phyloP scores from a whole-genome alignment of 1,140 invertebrate genomes.

The Teleopsis dalmanni region DNA sequence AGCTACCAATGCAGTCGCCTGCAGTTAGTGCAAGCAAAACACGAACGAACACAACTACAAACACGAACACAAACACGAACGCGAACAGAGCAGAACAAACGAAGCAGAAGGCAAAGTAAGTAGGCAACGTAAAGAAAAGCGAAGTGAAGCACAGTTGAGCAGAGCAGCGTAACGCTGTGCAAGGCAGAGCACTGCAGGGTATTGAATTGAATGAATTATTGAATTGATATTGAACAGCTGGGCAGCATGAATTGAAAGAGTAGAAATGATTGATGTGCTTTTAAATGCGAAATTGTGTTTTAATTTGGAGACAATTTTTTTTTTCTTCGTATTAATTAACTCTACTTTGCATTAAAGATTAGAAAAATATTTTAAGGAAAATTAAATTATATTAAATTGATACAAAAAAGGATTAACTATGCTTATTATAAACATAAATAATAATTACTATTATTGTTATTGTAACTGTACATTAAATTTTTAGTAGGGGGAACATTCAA shows the following conservation, averaged over 20 bases:
- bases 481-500: too few relatives aligned
- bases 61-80: too few relatives aligned
- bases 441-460: too few relatives aligned
- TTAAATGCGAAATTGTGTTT: conserved; percentile 20
- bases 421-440: not conserved
- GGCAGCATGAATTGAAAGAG: conserved; percentile 24
- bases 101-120: not conserved
- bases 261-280: conserved; percentile 41
- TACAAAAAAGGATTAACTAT: not conserved
- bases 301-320: conserved; percentile 7
- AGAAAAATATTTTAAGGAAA: not conserved
- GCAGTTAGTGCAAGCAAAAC: not conserved
- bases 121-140: not conserved
- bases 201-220: conserved; percentile 19
- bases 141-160: not conserved
- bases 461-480: too few relatives aligned
- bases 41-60: not conserved
- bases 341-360: not conserved
- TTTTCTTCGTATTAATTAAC: too few relatives aligned
- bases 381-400: not conserved
- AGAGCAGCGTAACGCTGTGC: not conserved
- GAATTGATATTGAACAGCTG: conserved; percentile 17
- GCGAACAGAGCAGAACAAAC: too few relatives aligned
- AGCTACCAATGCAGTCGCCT: not conserved
- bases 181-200: not conserved